Evolutionary conservation across 2,113 vertebrate genomes (phyloP).

Genomic region (Dasyurus viverrinus): DNA sequence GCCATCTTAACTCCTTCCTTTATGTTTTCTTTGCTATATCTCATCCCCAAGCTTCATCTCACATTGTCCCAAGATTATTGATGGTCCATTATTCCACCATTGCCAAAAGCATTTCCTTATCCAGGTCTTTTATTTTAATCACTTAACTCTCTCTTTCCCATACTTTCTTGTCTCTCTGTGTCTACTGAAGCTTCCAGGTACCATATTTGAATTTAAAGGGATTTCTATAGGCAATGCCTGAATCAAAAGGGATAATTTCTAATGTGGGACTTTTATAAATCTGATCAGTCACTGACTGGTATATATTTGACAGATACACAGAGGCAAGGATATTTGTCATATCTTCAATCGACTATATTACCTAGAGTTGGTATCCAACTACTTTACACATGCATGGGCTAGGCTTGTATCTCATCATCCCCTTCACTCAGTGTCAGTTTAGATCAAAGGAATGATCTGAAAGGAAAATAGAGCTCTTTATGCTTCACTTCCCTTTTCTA

Average conservation of each 20-base stretch:
- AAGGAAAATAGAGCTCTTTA: not conserved
- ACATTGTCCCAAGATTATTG: not conserved
- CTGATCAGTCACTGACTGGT: not conserved
- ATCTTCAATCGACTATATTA: not conserved
- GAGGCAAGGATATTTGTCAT: not conserved
- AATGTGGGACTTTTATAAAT: not conserved
- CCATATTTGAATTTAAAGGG: not conserved
- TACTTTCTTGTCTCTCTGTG: not conserved
- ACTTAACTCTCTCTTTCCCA: not conserved
- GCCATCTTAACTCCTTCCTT: not conserved
- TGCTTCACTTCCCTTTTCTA: conserved; percentile 1
- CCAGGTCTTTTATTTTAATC: not conserved
- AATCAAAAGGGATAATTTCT: not conserved
- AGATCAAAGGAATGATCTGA: not conserved
- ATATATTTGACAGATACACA: not conserved
- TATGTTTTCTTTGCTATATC: not conserved
- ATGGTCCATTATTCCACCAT: not conserved
- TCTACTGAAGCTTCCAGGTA: not conserved
- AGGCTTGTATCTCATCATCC: not conserved
- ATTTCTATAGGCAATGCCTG: not conserved
- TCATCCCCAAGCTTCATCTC: not conserved
- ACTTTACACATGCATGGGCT: not conserved
- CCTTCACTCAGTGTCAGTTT: not conserved
- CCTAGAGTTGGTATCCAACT: not conserved
- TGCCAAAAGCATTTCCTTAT: not conserved